Conservation (phyloP, 2,113 vertebrate species). For the Hippocampus zosterae region DNA sequence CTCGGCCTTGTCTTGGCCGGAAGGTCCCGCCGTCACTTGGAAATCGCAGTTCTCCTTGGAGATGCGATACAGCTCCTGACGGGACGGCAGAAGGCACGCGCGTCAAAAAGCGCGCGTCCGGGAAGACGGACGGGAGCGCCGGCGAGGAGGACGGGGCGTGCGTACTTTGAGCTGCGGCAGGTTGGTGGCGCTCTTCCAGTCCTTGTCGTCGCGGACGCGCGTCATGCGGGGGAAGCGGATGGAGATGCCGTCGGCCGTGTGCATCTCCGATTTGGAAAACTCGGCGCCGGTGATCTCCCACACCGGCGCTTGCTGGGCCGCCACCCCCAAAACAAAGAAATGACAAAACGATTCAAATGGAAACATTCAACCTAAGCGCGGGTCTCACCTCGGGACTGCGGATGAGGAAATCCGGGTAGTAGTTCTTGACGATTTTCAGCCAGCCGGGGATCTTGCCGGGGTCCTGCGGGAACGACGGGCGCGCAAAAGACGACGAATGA, state of each 20-base stretch:
- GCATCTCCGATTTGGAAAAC: conserved; percentile 92
- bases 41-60: conserved; percentile 91
- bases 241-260: conserved; percentile 95
- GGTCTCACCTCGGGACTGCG: conserved; percentile 86
- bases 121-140: too few relatives aligned
- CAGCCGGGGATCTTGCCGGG: conserved; percentile 91
- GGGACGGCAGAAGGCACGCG: neutral
- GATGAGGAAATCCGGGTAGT: conserved; percentile 96
- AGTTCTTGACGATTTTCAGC: conserved; percentile 97
- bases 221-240: conserved; percentile 98
- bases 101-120: neutral
- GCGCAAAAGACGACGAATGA: neutral
- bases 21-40: conserved; percentile 68
- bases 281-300: conserved; percentile 99
- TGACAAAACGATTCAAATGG: too few relatives aligned
- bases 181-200: conserved; percentile 91
- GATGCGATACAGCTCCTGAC: conserved; percentile 86
- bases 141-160: neutral
- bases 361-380: neutral
- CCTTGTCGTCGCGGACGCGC: conserved; percentile 91
- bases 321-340: neutral
- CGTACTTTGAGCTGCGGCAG: conserved; percentile 87
- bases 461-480: conserved; percentile 70
- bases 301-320: conserved; percentile 81
- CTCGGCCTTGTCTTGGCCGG: conserved; percentile 79